Conservation (phyloP, 2,113 vertebrate genomes). For the Solenodon paradoxus region DNA sequence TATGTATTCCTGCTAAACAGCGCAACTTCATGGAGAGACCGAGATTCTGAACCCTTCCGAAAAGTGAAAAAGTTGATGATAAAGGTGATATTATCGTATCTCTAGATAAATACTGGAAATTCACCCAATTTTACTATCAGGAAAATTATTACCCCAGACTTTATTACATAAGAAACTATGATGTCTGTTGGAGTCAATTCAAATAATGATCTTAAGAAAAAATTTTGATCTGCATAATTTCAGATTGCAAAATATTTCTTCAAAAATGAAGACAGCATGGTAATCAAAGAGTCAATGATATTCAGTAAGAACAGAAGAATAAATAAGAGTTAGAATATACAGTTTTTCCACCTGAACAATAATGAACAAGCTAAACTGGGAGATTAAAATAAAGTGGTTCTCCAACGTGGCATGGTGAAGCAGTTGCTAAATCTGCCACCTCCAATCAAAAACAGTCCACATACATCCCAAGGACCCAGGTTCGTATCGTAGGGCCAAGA, state of each 20-base stretch:
- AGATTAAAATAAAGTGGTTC: slow-evolving; percentile 5
- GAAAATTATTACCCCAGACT: background rate
- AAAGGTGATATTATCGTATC: background rate
- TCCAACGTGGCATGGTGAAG: too few species aligned
- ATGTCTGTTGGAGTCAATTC: background rate
- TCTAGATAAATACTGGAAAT: background rate
- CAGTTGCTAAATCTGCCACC: too few species aligned
- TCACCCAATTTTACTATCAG: background rate
- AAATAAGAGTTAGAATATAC: background rate
- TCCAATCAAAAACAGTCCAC: too few species aligned
- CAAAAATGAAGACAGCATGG: background rate
- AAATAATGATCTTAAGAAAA: background rate
- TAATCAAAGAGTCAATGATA: background rate
- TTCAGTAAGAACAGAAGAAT: background rate
- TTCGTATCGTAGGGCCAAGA: too few species aligned
- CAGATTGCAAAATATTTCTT: background rate
- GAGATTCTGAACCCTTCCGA: background rate
- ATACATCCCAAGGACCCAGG: too few species aligned
- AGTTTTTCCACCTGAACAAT: background rate
- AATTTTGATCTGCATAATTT: background rate
- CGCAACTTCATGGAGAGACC: background rate
- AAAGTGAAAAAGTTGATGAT: background rate
- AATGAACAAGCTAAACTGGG: background rate
- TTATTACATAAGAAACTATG: background rate
- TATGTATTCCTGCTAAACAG: background rate